Conservation (phyloP, 2,113 vertebrate species). For the Passer montanus region DNA sequence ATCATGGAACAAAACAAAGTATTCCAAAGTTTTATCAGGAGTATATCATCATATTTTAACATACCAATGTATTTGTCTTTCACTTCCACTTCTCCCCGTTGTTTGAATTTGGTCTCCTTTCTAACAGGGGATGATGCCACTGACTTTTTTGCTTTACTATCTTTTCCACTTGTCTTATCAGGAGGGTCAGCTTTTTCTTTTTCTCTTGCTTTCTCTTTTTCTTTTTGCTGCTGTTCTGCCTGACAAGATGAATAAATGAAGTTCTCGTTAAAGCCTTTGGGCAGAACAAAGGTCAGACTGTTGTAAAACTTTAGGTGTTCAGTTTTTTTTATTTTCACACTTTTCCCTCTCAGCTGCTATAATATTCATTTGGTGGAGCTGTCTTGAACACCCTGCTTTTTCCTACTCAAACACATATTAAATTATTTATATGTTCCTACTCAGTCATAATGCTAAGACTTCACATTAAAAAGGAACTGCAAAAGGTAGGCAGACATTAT, state of each 20-base stretch:
- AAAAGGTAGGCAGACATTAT: neutral
- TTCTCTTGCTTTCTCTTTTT: slow-evolving; percentile 38
- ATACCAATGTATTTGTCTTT: slow-evolving; percentile 77
- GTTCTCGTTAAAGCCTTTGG: neutral
- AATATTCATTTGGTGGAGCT: neutral
- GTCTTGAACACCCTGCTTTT: neutral
- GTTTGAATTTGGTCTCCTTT: slow-evolving; percentile 79
- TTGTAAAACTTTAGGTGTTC: neutral
- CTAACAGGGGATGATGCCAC: neutral
- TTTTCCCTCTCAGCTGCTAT: neutral
- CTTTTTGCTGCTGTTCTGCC: slow-evolving; percentile 52
- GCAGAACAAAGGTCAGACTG: neutral
- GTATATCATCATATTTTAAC: neutral
- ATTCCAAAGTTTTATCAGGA: neutral
- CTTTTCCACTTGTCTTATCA: slow-evolving; percentile 66
- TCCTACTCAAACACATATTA: neutral
- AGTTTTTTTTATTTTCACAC: neutral
- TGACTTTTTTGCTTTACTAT: slow-evolving; percentile 72
- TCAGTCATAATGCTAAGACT: neutral
- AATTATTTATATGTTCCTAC: neutral
- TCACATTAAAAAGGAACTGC: neutral
- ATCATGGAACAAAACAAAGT: neutral
- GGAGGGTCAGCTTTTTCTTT: slow-evolving; percentile 38
- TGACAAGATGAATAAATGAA: slow-evolving; percentile 51
- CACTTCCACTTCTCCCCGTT: slow-evolving; percentile 77